Evolutionary conservation across 2,888 invertebrate species (phyloP).

Genomic region (Gnatocerus cornutus): DNA sequence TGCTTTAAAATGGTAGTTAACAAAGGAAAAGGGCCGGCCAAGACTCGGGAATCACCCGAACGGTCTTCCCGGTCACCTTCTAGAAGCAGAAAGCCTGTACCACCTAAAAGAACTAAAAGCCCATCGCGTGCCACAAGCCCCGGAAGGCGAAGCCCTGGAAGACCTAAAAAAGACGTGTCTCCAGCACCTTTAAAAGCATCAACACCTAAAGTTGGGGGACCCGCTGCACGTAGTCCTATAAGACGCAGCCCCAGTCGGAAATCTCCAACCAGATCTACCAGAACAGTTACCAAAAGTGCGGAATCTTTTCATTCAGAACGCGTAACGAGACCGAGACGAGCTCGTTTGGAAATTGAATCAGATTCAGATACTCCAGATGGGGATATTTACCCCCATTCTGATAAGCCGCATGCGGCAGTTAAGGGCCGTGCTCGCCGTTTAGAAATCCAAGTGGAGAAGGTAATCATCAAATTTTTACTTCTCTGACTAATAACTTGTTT

Average conservation of each 20-base stretch:
- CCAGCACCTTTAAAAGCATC: conserved; percentile 3
- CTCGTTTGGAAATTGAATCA: conserved; percentile 54
- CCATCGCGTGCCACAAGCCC: conserved; percentile 49
- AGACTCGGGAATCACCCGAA: conserved; percentile 31
- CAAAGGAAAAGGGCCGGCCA: conserved; percentile 17
- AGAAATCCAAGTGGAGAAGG: conserved; percentile 50
- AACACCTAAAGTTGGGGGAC: conserved; percentile 30
- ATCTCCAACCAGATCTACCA: conserved; percentile 51
- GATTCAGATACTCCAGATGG: conserved; percentile 58
- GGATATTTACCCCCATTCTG: background rate
- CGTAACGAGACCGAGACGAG: conserved; percentile 44
- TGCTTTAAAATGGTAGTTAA: conserved; percentile 24
- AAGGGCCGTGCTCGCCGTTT: conserved; percentile 61
- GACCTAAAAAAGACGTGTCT: conserved; percentile 41
- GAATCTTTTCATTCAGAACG: conserved; percentile 26
- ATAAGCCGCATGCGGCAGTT: conserved; percentile 64
- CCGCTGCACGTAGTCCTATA: conserved; percentile 53
- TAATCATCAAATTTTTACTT: conserved; percentile 10
- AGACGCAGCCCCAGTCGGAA: conserved; percentile 56
- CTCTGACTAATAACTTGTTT: conserved; percentile 1
- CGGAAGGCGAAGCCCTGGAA: conserved; percentile 48
- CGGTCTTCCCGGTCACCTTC: conserved; percentile 19
- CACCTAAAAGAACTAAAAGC: conserved; percentile 51
- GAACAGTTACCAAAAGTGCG: conserved; percentile 48
- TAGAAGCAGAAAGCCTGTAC: conserved; percentile 51